A percentile compares a stretch with the other conserved stretches of the same genome.
phyloP scores from a whole-genome alignment of 2,797 vertebrate genomes.

The Urocyon cinereoargenteus region DNA sequence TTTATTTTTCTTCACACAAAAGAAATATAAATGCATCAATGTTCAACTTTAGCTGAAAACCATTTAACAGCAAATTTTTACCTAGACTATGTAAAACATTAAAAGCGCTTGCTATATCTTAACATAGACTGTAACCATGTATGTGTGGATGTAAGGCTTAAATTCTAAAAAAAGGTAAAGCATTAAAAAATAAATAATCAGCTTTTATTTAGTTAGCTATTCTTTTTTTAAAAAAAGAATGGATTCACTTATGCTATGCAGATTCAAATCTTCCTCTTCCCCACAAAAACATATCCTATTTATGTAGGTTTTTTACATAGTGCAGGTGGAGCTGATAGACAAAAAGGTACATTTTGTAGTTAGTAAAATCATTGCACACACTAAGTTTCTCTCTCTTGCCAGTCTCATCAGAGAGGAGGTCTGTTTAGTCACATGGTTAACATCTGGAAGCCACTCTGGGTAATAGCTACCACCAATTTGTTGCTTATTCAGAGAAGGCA shows the following conservation, averaged over 20 bases:
- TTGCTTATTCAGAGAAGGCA: slow-evolving; percentile 49
- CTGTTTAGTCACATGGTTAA: not conserved
- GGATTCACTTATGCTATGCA: not conserved
- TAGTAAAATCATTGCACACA: slow-evolving; percentile 43
- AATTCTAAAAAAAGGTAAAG: slow-evolving; percentile 36
- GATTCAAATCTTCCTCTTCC: not conserved
- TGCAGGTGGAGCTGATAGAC: slow-evolving; percentile 59
- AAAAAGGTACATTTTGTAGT: not conserved
- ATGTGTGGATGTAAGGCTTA: slow-evolving; percentile 19
- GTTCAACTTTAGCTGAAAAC: slow-evolving; percentile 71
- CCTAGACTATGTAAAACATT: slow-evolving; percentile 21
- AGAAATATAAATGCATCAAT: slow-evolving; percentile 68
- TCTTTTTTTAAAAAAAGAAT: slow-evolving; percentile 30
- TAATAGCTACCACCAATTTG: slow-evolving; percentile 4
- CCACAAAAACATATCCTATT: not conserved
- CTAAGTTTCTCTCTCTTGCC: slow-evolving; percentile 21
- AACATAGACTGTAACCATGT: not conserved
- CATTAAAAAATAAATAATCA: slow-evolving; percentile 35
- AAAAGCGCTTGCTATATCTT: not conserved
- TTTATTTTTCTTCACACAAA: slow-evolving; percentile 76
- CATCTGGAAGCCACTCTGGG: slow-evolving; percentile 66
- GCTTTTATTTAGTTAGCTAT: slow-evolving; percentile 22
- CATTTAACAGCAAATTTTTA: slow-evolving; percentile 69
- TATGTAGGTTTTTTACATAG: slow-evolving; percentile 27
- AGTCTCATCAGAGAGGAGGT: not conserved